Evolutionary conservation across 2,113 vertebrate genomes (phyloP), one percentile per base, ranked within the genome.

Genomic region (Pseudopodoces humilis): DNA sequence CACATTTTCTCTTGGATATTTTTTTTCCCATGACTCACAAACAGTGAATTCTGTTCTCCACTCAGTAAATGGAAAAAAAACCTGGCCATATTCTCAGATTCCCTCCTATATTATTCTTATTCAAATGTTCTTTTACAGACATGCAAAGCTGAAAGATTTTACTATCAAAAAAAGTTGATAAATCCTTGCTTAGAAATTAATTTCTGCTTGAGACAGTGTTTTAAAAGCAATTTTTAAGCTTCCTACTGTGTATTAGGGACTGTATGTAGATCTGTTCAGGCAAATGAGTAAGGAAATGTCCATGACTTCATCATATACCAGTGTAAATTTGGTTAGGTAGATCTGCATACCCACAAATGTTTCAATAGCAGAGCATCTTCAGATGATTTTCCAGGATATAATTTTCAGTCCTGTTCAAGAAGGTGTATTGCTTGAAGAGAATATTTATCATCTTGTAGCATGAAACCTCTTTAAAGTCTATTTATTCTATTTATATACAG

Each of bases 21-120:
- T 1, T 30, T 39, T 82, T 23, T 2, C 1, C 9, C 10, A 14
- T 25, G 27, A 63, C 7, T 15, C 24, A 59, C 2, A 59, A 0
- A n/a, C 35, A 59, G 17, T 60, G 21, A 86, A 80, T 52, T 83
- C 27, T 72, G 6, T 76, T 92, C 11, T 92, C 11, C 37, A 39
- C 22, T 14, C 18, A 53, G 43, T 44, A 53, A 69, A 46, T 4
- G 31, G 33, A 87, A 87, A 11, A 46, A 79, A 75, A 79, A 5
- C 7, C 7, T 15, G 5, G 6, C 7, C 16, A 15, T 6, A 6
- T 39, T 52, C 15, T 24, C 35, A 58, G 63, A 59, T 78, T 70
- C 5, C 17, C 17, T 52, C 13, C 21, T 62, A 7, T 47, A 20
- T 24, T 83, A 56, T 30, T 63, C 35, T 13, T 53, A 43, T 31